Conservation (phyloP, 2,888 invertebrate species). For the Carabus problematicus region DNA sequence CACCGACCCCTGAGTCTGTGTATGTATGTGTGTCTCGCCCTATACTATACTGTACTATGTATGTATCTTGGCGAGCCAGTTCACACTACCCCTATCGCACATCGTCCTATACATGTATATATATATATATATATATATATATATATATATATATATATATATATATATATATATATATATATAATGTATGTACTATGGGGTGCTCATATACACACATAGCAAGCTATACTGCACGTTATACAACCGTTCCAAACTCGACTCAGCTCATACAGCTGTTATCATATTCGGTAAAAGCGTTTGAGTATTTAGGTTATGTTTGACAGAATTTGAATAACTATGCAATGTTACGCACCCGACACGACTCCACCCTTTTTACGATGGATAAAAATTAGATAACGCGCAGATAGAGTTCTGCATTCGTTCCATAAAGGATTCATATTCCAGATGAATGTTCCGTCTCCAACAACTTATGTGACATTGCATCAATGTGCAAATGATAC, state of each 20-base stretch:
- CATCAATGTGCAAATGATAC: too few species aligned
- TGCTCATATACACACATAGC: too few species aligned
- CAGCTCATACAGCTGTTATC: constrained; percentile 11
- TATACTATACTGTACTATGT: not conserved
- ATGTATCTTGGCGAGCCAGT: not conserved
- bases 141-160: too few species aligned
- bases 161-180: too few species aligned
- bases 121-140: constrained; percentile 10
- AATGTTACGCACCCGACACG: constrained; percentile 20
- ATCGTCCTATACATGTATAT: not conserved
- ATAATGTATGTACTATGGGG: too few species aligned
- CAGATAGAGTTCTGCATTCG: not conserved
- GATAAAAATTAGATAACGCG: constrained; percentile 11
- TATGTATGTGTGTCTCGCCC: not conserved
- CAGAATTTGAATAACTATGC: constrained; percentile 34
- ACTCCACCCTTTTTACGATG: constrained; percentile 9
- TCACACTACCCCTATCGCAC: too few species aligned
- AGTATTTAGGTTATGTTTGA: constrained; percentile 26
- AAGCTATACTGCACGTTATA: too few species aligned
- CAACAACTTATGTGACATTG: not conserved
- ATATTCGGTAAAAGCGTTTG: constrained; percentile 11
- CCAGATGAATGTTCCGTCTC: not conserved
- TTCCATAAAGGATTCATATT: not conserved
- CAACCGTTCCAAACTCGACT: too few species aligned
- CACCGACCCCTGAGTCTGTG: constrained; percentile 46